Conservation (phyloP, 1,140 invertebrate species). For the Drosophila sp. region DNA sequence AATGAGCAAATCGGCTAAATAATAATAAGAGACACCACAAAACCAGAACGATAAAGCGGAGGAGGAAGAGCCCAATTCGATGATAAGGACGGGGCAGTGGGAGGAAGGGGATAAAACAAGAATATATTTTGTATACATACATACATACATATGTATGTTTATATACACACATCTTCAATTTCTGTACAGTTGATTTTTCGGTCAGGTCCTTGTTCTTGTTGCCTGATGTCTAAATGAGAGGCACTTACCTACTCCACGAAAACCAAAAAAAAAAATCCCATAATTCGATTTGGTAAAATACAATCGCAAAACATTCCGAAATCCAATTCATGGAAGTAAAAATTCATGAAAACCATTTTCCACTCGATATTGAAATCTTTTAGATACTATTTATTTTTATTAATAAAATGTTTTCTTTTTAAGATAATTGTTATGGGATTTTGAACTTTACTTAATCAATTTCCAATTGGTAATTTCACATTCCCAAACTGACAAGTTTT, state of each 20-base stretch:
- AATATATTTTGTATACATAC: not conserved
- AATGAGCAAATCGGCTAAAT: conserved; percentile 62
- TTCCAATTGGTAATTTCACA: no score
- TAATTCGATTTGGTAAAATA: not conserved
- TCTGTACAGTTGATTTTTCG: conserved; percentile 18
- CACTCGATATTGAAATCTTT: no score
- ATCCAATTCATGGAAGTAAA: not conserved
- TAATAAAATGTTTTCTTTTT: no score
- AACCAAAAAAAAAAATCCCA: not conserved
- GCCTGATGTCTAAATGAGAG: conserved; percentile 3
- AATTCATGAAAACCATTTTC: no score
- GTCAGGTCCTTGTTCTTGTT: conserved; percentile 5
- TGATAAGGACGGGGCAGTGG: not conserved
- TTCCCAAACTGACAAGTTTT: no score
- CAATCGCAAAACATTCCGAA: not conserved
- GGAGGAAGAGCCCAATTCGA: not conserved
- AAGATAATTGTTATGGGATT: no score
- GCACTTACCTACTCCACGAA: not conserved
- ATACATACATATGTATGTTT: not conserved
- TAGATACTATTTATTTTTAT: no score
- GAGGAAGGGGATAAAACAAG: not conserved
- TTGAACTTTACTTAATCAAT: no score
- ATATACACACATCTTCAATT: not conserved
- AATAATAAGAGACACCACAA: conserved; percentile 51
- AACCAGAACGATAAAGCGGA: conserved; percentile 27